A percentile compares a stretch with the other conserved stretches of the same genome.
Evolutionary conservation across 1,140 invertebrate species (phyloP).

Genomic region (Contarinia nasturtii): DNA sequence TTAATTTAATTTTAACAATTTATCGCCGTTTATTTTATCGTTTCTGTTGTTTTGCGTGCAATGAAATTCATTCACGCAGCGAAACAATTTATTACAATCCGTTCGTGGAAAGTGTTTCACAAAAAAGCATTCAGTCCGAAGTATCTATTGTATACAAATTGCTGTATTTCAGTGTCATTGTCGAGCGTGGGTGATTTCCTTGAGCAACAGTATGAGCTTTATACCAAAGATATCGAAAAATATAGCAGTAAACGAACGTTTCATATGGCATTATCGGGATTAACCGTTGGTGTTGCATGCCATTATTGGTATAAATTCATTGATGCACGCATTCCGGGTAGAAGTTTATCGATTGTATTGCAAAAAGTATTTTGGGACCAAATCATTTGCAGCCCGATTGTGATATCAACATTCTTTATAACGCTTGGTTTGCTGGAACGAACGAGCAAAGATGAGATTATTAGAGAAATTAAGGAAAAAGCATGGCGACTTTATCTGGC

Average conservation of each 20-base stretch:
- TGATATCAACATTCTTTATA: slow-evolving; percentile 62
- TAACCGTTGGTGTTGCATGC: slow-evolving; percentile 56
- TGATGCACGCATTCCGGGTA: slow-evolving; percentile 40
- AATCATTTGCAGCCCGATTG: slow-evolving; percentile 67
- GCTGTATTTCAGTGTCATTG: slow-evolving; percentile 56
- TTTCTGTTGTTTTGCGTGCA: no score
- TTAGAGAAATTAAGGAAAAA: slow-evolving; percentile 55
- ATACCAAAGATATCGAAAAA: slow-evolving; percentile 33
- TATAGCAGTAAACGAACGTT: slow-evolving; percentile 47
- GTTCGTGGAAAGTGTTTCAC: no score
- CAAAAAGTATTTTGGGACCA: slow-evolving; percentile 83
- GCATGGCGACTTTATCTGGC: slow-evolving; percentile 39
- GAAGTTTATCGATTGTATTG: slow-evolving; percentile 42
- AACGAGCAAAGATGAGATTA: slow-evolving; percentile 37
- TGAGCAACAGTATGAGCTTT: slow-evolving; percentile 70
- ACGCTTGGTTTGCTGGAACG: slow-evolving; percentile 55
- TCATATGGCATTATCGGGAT: slow-evolving; percentile 62
- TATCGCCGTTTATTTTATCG: no score
- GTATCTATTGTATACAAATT: slow-evolving; percentile 68
- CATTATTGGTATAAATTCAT: slow-evolving; percentile 69
- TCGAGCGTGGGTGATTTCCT: slow-evolving; percentile 62
- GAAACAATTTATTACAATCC: no score
- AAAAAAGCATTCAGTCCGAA: slow-evolving; percentile 39
- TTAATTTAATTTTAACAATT: no score
- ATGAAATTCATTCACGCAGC: no score